These are phyloP conservation scores for Emberiza fucata DNA, from an alignment of 2,113 vertebrate genomes.

Conservation along the genomic window DNA sequence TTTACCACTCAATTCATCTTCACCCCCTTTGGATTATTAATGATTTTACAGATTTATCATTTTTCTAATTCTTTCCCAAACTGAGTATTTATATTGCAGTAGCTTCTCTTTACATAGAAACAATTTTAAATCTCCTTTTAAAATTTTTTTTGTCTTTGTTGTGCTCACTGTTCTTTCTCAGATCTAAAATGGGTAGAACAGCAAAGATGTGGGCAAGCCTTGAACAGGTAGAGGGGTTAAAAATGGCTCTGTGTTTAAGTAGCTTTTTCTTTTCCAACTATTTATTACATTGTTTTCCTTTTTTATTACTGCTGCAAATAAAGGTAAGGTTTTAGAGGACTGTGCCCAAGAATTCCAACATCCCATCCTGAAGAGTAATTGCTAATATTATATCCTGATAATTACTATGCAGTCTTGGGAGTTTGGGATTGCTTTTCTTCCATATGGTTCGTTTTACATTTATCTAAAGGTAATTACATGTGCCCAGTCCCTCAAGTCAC, in stretches of 20 bases:
- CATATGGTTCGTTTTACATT: background rate
- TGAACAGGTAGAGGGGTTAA: background rate
- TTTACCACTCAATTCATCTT: background rate
- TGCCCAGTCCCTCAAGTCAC: background rate
- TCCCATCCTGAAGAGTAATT: background rate
- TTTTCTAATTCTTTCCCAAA: background rate
- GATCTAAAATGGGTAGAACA: background rate
- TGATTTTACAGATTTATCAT: background rate
- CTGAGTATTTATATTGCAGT: background rate
- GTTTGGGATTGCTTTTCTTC: background rate
- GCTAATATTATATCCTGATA: background rate
- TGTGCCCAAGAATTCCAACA: background rate
- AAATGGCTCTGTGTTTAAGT: background rate
- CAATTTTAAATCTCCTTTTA: background rate
- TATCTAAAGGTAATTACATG: background rate
- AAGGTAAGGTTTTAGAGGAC: background rate
- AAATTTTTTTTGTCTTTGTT: background rate
- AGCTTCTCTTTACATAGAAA: background rate
- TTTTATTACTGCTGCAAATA: background rate
- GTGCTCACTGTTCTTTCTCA: background rate
- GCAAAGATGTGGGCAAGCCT: background rate
- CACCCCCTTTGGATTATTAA: background rate
- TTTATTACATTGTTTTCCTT: background rate
- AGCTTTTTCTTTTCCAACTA: background rate
- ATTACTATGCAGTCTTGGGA: background rate